phyloP scores from a whole-genome alignment of 2,113 vertebrate genomes.

The Centropus unirufus region DNA sequence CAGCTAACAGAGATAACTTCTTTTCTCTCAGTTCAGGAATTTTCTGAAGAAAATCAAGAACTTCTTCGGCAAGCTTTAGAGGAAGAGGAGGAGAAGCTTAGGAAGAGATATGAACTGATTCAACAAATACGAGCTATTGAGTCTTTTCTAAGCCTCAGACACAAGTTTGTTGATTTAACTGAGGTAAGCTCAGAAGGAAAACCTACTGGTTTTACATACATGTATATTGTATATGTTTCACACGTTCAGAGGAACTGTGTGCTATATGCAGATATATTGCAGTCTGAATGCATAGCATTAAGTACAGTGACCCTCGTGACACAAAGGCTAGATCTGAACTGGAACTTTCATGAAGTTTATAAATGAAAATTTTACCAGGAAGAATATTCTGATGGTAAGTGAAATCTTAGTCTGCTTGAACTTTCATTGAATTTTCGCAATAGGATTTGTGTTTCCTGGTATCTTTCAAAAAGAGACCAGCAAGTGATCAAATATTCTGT shows the following conservation, averaged over 20 bases:
- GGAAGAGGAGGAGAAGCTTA: conserved; percentile 78
- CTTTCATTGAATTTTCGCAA: neutral
- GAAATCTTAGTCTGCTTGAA: neutral
- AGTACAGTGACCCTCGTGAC: neutral
- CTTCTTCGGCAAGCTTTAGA: conserved; percentile 80
- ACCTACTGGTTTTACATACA: neutral
- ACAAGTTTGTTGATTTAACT: conserved; percentile 85
- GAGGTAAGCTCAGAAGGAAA: conserved; percentile 77
- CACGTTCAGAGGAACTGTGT: neutral
- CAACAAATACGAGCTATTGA: conserved; percentile 83
- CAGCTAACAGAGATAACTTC: neutral
- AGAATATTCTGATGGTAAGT: neutral
- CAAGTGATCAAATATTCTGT: neutral
- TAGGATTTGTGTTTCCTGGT: neutral
- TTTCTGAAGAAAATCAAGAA: conserved; percentile 81
- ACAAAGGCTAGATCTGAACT: neutral
- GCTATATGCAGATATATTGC: neutral
- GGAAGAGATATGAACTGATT: conserved; percentile 80
- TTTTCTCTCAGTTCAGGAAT: conserved; percentile 82
- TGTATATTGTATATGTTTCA: neutral
- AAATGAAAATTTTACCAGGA: neutral
- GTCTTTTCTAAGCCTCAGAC: conserved; percentile 68
- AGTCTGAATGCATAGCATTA: neutral
- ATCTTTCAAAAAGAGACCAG: neutral
- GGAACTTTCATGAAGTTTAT: neutral